Conservation (phyloP, 2,113 vertebrate genomes). For the Ophiodon elongatus region DNA sequence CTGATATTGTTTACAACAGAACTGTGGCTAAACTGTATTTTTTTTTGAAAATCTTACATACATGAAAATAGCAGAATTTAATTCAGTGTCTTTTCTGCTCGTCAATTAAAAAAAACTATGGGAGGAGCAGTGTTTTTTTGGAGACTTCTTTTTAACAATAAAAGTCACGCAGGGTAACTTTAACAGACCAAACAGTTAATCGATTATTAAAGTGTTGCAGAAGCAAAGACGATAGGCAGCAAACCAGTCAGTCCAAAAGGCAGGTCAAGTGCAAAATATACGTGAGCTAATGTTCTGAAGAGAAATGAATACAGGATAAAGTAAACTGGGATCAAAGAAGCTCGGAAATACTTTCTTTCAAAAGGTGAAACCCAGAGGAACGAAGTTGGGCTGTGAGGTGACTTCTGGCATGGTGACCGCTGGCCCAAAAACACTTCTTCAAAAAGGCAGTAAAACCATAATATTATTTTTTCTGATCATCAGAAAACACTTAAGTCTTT, state of each 20-base stretch:
- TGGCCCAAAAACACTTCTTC: background rate
- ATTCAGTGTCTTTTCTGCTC: background rate
- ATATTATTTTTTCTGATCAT: background rate
- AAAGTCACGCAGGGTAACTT: background rate
- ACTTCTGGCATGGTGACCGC: background rate
- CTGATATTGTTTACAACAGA: background rate
- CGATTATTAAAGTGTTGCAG: background rate
- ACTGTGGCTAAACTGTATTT: too few relatives aligned
- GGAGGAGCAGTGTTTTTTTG: background rate
- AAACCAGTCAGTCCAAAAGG: background rate
- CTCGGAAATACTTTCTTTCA: background rate
- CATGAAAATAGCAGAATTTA: too few relatives aligned
- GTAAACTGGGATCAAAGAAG: background rate
- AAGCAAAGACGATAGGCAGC: background rate
- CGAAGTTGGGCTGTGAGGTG: background rate
- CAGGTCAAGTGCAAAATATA: background rate
- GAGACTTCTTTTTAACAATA: too few relatives aligned
- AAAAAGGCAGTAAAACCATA: conserved; percentile 1
- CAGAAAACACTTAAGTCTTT: background rate
- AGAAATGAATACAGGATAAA: background rate
- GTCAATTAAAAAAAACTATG: background rate
- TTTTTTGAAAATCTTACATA: too few relatives aligned
- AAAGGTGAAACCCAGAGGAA: background rate
- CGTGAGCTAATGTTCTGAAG: background rate
- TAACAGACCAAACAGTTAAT: background rate